A percentile compares a stretch with the other conserved stretches of the same genome.
Evolutionary conservation across 2,113 vertebrate species (phyloP).

Genomic region (Hystrix brachyura): DNA sequence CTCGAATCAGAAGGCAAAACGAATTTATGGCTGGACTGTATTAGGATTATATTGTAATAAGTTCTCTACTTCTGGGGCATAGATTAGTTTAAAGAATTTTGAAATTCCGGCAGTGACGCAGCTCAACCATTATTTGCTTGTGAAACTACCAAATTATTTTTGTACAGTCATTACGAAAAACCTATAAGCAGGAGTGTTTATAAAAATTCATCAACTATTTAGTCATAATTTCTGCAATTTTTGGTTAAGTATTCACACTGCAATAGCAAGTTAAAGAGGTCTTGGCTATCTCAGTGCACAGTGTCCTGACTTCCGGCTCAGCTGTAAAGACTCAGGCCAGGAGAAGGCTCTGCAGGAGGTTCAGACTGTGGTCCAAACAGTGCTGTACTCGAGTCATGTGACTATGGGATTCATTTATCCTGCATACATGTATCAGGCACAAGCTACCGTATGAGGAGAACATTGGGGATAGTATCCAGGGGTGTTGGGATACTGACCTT

Average conservation of each 20-base stretch:
- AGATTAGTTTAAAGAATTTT: slow-evolving; percentile 30
- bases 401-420: neutral
- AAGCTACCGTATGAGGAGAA: neutral
- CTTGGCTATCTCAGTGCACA: neutral
- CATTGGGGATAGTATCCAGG: neutral
- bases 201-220: slow-evolving; percentile 14
- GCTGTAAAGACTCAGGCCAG: neutral
- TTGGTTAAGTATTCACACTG: neutral
- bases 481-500: neutral
- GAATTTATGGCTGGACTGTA: slow-evolving; percentile 24
- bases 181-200: neutral
- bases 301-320: neutral
- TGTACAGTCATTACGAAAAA: slow-evolving; percentile 33
- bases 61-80: neutral
- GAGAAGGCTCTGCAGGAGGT: neutral
- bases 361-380: neutral
- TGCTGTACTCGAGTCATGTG: neutral
- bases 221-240: neutral
- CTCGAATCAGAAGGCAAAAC: neutral
- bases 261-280: neutral
- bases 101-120: slow-evolving; percentile 11
- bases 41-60: slow-evolving; percentile 43
- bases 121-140: slow-evolving; percentile 33
- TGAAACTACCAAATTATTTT: slow-evolving; percentile 50
- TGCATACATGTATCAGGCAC: neutral